phyloP scores from a whole-genome alignment of 1,140 invertebrate species.

The Leguminivora glycinivorella region DNA sequence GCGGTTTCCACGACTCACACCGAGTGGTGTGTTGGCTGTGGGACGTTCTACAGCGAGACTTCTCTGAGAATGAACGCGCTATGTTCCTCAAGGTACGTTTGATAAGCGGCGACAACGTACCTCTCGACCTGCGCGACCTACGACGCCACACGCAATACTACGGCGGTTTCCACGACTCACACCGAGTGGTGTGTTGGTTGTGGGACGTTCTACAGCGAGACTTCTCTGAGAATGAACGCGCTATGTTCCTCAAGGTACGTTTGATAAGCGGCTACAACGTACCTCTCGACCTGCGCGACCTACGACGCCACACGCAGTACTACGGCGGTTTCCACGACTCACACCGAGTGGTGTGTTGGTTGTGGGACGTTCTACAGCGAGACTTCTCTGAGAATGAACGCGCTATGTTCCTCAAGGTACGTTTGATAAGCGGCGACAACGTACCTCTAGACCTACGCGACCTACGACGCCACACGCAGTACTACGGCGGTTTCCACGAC shows the following conservation, averaged over 20 bases:
- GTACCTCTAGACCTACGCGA: conserved; percentile 94
- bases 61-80: conserved; percentile 92
- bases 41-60: conserved; percentile 98
- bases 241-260: conserved; percentile 94
- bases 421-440: conserved; percentile 73
- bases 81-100: conserved; percentile 93
- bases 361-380: conserved; percentile 98
- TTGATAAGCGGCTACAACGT: conserved; percentile 79
- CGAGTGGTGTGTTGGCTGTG: conserved; percentile 98
- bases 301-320: conserved; percentile 97
- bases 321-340: conserved; percentile 99
- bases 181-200: conserved; percentile 98
- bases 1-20: conserved; percentile 99
- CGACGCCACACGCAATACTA: conserved; percentile 98
- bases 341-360: conserved; percentile 97
- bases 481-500: conserved; percentile 99
- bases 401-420: conserved; percentile 94
- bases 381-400: conserved; percentile 96
- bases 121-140: conserved; percentile 94
- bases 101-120: conserved; percentile 93
- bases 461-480: conserved; percentile 95
- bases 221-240: conserved; percentile 94
- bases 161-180: conserved; percentile 99
- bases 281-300: conserved; percentile 93
- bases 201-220: conserved; percentile 99